Evolutionary conservation across 2,888 invertebrate genomes (phyloP), one percentile per base, ranked within the genome.

Genomic region (Rhingia rostrata): DNA sequence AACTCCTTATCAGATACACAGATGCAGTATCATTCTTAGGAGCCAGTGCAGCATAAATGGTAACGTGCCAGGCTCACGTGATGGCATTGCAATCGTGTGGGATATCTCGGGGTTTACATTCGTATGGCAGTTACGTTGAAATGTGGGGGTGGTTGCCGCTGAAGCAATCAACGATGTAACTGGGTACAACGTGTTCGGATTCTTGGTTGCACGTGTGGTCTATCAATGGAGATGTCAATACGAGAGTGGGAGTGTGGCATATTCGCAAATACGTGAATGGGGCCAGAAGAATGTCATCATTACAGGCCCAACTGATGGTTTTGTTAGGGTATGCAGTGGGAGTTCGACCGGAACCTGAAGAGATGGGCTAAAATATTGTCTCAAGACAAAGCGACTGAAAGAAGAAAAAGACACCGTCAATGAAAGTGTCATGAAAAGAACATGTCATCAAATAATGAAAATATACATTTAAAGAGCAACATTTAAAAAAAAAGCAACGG

Each of bases 181-280:
- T 3, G 99, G 99, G 30, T 89, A 99, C 98, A 5, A 98, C 98
- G 0, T 98, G 99, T 91, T 97, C 98, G 63, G 98, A 98, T 49
- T 98, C 98, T 49, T 97, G 97, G 95, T 92, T 99, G 41, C 97
- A 97, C 92, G 94, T 98, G 47, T 99, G 99, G 99, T 97, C 97
- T 39, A 97, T 99, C 87, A 99, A 99, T 92, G 99, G 99, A 0
- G 95, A 96, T 88, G 95, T 98, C 9, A 98, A 99, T 91, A 98
- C 98, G 0, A 95, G 97, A 85, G 96, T 97, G 3, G 96, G 97
- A 1, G 93, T 96, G 97, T 98, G 37, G 95, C 97, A 4, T 99
- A 99, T 93, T 98, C 98, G 47, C 97, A 98, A 92, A 95, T 97
- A 78, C 95, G 98, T 87, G 99, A 99, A 92, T 99, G 99, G 99